Percentiles rank a stretch among this genome's conserved stretches.
These are phyloP conservation scores for Apogon hyalosoma DNA, from an alignment of 2,797 vertebrate species.

Conservation along the genomic window DNA sequence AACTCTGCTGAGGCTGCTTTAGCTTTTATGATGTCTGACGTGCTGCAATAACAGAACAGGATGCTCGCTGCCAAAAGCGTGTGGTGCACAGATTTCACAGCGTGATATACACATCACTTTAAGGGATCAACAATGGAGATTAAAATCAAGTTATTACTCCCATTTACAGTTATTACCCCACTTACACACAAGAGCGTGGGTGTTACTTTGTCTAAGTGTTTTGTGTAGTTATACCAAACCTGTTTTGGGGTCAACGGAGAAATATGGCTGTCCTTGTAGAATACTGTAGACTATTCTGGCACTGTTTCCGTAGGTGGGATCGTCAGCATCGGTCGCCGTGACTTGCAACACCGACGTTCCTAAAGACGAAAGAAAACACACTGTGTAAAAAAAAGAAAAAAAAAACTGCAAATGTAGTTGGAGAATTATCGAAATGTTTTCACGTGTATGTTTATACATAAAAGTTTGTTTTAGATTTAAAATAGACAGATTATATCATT, in stretches of 20 bases:
- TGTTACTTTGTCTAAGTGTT: slow-evolving; percentile 4
- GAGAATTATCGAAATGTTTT: too few relatives aligned
- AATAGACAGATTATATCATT: too few relatives aligned
- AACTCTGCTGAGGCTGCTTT: slow-evolving; percentile 54
- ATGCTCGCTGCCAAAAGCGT: slow-evolving; percentile 18
- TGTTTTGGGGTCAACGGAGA: slow-evolving; percentile 98
- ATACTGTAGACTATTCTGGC: slow-evolving; percentile 98
- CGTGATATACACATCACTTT: slow-evolving; percentile 33
- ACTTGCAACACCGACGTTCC: slow-evolving; percentile 97
- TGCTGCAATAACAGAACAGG: slow-evolving; percentile 45
- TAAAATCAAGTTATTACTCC: slow-evolving; percentile 13
- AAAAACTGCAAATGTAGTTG: too few relatives aligned
- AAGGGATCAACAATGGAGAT: slow-evolving; percentile 30
- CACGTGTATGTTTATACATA: too few relatives aligned
- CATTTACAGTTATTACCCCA: slow-evolving; percentile 26
- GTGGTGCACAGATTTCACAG: slow-evolving; percentile 14
- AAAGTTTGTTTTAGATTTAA: too few relatives aligned
- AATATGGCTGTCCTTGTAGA: slow-evolving; percentile 98
- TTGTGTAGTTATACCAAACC: slow-evolving; percentile 76
- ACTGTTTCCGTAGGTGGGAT: slow-evolving; percentile 98
- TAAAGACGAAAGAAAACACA: slow-evolving; percentile 65
- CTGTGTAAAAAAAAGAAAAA: not conserved
- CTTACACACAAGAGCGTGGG: slow-evolving; percentile 1
- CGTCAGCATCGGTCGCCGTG: slow-evolving; percentile 95
- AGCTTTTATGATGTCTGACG: slow-evolving; percentile 59